Conservation (phyloP, 1,140 invertebrate genomes). For the Carcinoscorpius rotundicauda region DNA sequence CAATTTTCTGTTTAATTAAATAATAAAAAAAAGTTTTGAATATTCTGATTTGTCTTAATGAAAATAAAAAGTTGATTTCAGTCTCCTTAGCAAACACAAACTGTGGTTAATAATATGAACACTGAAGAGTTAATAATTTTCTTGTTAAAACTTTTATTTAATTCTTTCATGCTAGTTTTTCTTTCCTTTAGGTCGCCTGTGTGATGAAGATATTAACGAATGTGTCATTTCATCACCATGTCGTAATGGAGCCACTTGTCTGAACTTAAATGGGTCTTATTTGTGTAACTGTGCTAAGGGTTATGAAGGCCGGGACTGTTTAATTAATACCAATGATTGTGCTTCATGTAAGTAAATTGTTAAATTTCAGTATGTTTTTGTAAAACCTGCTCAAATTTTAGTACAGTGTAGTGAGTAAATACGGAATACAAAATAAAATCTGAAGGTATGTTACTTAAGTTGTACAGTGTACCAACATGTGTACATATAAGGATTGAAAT, state of each 20-base stretch:
- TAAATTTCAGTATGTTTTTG: too few species aligned
- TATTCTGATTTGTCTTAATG: too few species aligned
- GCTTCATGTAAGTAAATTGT: slow-evolving; percentile 17
- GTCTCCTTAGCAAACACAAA: background rate
- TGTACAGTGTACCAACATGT: slow-evolving; percentile 72
- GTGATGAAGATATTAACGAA: slow-evolving; percentile 19
- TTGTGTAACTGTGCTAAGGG: slow-evolving; percentile 17
- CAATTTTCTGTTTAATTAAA: background rate
- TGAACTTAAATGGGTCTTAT: slow-evolving; percentile 18
- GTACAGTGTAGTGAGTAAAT: slow-evolving; percentile 63
- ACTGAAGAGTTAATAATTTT: background rate
- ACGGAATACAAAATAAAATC: slow-evolving; percentile 69
- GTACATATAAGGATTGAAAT: slow-evolving; percentile 79
- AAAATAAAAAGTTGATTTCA: too few species aligned
- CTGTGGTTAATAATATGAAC: background rate
- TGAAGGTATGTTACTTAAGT: slow-evolving; percentile 59
- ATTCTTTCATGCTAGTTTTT: background rate
- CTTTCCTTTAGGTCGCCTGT: background rate
- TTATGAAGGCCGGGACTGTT: slow-evolving; percentile 61
- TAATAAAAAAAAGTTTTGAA: background rate
- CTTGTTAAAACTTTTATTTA: background rate
- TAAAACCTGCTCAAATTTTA: too few species aligned
- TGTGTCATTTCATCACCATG: slow-evolving; percentile 31
- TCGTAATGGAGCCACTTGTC: slow-evolving; percentile 39
- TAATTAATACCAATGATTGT: slow-evolving; percentile 39